Evolutionary conservation across 2,888 invertebrate species (phyloP).

Genomic region (Mayetiola destructor): DNA sequence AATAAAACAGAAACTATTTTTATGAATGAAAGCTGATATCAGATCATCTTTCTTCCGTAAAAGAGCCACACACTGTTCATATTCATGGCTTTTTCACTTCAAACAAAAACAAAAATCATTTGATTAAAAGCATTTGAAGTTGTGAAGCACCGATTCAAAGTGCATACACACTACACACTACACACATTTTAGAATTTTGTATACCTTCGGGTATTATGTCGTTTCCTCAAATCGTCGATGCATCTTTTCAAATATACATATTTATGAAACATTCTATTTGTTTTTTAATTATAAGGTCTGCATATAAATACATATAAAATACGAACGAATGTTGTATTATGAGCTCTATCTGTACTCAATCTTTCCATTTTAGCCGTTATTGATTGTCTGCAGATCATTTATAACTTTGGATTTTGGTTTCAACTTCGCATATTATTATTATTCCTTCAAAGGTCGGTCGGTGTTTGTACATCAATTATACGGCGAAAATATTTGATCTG

Average conservation of each 20-base stretch:
- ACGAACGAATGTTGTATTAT: neutral
- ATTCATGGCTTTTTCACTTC: no score
- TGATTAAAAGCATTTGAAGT: slow-evolving; percentile 1
- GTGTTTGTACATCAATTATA: no score
- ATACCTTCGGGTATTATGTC: slow-evolving; percentile 9
- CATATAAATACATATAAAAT: neutral
- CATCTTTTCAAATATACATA: neutral
- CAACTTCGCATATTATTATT: no score
- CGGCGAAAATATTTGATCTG: no score
- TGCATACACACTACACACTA: slow-evolving; percentile 4
- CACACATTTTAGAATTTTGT: slow-evolving; percentile 4
- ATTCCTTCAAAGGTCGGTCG: no score
- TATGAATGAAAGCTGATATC: neutral
- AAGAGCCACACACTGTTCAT: neutral
- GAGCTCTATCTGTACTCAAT: no score
- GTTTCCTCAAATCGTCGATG: neutral
- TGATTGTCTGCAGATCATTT: no score
- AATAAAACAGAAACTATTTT: neutral
- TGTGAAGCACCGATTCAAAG: neutral
- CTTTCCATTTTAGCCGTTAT: no score
- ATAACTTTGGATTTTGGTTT: no score
- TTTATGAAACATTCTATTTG: slow-evolving; percentile 7
- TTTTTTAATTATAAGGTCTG: slow-evolving; percentile 10
- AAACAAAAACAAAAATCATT: neutral
- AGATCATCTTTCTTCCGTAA: neutral